Evolutionary conservation across 2,113 vertebrate species (phyloP).

Genomic region (Thinocorus orbignyianus): DNA sequence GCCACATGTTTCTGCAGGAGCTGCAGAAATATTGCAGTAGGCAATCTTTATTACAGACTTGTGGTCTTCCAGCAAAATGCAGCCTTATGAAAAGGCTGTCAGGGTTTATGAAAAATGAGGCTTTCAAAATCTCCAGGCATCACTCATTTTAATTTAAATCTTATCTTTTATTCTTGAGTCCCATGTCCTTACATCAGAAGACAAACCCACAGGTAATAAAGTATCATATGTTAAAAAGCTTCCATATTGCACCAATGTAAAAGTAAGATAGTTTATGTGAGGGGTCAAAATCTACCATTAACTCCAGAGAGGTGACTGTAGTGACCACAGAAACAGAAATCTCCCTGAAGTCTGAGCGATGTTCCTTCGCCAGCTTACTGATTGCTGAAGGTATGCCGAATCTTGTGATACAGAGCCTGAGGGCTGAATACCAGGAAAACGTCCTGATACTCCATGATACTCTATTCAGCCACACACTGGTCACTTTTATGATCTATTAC

Average conservation of each 20-base stretch:
- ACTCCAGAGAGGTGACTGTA: neutral
- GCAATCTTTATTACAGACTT: neutral
- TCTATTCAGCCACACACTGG: neutral
- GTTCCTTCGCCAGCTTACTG: neutral
- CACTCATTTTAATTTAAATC: neutral
- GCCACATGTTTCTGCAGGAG: too few species aligned
- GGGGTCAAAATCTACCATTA: neutral
- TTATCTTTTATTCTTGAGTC: neutral
- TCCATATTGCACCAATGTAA: neutral
- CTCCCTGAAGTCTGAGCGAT: neutral
- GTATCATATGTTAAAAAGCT: neutral
- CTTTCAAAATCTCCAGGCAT: neutral
- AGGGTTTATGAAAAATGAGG: neutral
- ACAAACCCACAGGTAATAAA: neutral
- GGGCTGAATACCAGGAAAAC: neutral
- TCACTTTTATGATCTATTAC: neutral
- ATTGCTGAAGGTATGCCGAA: neutral
- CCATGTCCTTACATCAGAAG: neutral
- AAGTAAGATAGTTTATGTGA: neutral
- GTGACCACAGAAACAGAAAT: neutral
- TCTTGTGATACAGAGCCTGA: neutral
- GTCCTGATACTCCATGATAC: neutral
- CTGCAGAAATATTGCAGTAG: neutral
- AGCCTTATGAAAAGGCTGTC: neutral
- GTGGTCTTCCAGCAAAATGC: neutral